A percentile compares a stretch with the other conserved stretches of the same genome.
Conservation (phyloP, 1,140 invertebrate species). For the Dinothrombium tinctorium region DNA sequence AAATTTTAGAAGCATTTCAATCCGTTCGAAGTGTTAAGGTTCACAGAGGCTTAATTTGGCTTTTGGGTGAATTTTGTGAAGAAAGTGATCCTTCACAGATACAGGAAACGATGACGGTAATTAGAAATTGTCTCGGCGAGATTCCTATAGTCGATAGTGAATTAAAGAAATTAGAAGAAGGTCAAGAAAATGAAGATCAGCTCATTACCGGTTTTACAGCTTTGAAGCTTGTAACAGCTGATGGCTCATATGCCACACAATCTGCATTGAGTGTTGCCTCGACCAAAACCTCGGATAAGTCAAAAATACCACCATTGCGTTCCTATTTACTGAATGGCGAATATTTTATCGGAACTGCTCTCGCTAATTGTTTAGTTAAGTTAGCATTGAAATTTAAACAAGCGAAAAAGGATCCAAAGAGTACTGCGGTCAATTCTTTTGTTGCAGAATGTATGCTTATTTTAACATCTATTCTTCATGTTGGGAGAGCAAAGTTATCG, state of each 20-base stretch:
- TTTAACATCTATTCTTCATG: conserved; percentile 58
- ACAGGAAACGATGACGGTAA: conserved; percentile 7
- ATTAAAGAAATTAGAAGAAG: conserved; percentile 29
- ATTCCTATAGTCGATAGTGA: conserved; percentile 75
- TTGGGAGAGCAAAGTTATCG: conserved; percentile 40
- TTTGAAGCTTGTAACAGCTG: conserved; percentile 60
- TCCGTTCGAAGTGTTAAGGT: conserved; percentile 34
- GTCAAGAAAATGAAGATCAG: conserved; percentile 32
- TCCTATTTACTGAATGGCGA: conserved; percentile 80
- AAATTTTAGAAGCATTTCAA: conserved; percentile 21
- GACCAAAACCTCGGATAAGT: conserved; percentile 4
- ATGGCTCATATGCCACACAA: conserved; percentile 95
- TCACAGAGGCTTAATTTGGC: conserved; percentile 89
- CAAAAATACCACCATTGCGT: conserved; percentile 43
- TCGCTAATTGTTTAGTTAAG: conserved; percentile 75
- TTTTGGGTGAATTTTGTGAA: conserved; percentile 65
- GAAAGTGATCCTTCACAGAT: conserved; percentile 6
- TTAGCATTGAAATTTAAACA: conserved; percentile 48
- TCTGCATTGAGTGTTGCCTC: conserved; percentile 75
- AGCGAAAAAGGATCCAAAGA: conserved; percentile 14
- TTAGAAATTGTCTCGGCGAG: conserved; percentile 27
- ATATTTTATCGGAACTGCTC: conserved; percentile 77
- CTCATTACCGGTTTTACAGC: conserved; percentile 12
- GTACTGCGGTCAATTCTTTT: conserved; percentile 25
- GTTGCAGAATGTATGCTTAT: conserved; percentile 65